Evolutionary conservation across 2,888 invertebrate species (phyloP), one percentile per base, ranked within the genome.

Genomic region (Drosophila macrothrix): DNA sequence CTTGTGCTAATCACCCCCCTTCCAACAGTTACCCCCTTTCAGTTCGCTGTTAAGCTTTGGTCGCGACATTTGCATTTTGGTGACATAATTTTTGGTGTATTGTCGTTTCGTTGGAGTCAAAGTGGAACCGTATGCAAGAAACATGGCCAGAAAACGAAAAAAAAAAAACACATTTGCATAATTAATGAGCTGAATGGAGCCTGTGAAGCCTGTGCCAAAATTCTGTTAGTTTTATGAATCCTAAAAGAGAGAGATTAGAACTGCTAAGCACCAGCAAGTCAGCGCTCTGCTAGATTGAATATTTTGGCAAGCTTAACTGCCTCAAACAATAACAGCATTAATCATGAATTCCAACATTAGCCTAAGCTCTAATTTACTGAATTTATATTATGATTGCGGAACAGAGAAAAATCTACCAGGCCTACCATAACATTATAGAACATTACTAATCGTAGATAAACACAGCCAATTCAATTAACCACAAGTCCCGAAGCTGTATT

Each of bases 21-120:
- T 9, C 60, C 29, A 28, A 14, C 19, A 14, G 43, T 53, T 60
- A 25, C 9, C 58, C 60, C 49, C 37, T 59, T 37, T 35, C 31
- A 52, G 46, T 53, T 58, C 46, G 56, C 25, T 39, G 25, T 55
- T 31, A 43, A 65, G 68, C 49, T 71, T 73, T 35, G 66, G 61
- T 70, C 72, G 78, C 68, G 73, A 73, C 74, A 84, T 84, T 84
- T 84, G 89, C 84, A 84, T 84, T 88, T 88, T 76, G 70, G 84
- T 66, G 82, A 76, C 89, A 84, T 84, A 75, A 88, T 84, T 86
- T 89, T 70, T 72, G 72, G 55, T 75, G 66, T 83, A 71, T 68
- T 80, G 58, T 65, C 28, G 53, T 22, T 46, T 7, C 22, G 16
- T 2, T 65, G 29, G 50, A 79, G 43, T 69, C 50, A 5, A 50